Percentiles rank a stretch among this genome's conserved stretches.
phyloP scores from a whole-genome alignment of 2,797 vertebrate species.

The Astyanax mexicanus region DNA sequence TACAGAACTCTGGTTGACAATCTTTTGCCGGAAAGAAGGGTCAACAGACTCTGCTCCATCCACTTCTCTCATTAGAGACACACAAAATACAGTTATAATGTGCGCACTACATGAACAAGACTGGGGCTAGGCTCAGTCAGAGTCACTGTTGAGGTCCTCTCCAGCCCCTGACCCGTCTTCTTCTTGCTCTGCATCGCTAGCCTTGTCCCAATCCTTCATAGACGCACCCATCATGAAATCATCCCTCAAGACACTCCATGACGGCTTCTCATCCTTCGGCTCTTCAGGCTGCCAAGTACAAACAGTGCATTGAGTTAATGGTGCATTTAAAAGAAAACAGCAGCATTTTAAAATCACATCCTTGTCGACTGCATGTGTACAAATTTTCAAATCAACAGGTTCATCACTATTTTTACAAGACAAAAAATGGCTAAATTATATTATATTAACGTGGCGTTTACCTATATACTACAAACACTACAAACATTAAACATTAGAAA shows the following conservation, averaged over 20 bases:
- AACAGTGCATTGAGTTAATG: not conserved
- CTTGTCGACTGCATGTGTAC: not conserved
- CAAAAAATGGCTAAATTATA: too few relatives aligned
- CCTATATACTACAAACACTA: too few relatives aligned
- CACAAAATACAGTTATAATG: not conserved
- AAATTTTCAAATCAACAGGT: too few relatives aligned
- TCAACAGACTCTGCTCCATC: not conserved
- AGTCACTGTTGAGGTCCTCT: conserved; percentile 71
- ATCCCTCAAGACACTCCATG: conserved; percentile 90
- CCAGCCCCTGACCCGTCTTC: conserved; percentile 30
- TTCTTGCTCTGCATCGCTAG: conserved; percentile 74
- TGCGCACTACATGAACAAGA: not conserved
- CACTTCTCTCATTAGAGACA: not conserved
- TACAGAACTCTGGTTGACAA: not conserved
- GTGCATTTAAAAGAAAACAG: not conserved
- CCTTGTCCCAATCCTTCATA: conserved; percentile 98
- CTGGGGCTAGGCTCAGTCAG: conserved; percentile 60
- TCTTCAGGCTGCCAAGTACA: conserved; percentile 62
- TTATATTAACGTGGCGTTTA: too few relatives aligned
- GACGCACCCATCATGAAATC: conserved; percentile 96
- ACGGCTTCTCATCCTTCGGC: conserved; percentile 78
- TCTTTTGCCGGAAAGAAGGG: not conserved
- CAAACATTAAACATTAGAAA: too few relatives aligned
- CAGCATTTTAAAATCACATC: not conserved
- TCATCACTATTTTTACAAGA: too few relatives aligned